Evolutionary conservation across 2,888 invertebrate species (phyloP).

Genomic region (Electrophaes corylata): DNA sequence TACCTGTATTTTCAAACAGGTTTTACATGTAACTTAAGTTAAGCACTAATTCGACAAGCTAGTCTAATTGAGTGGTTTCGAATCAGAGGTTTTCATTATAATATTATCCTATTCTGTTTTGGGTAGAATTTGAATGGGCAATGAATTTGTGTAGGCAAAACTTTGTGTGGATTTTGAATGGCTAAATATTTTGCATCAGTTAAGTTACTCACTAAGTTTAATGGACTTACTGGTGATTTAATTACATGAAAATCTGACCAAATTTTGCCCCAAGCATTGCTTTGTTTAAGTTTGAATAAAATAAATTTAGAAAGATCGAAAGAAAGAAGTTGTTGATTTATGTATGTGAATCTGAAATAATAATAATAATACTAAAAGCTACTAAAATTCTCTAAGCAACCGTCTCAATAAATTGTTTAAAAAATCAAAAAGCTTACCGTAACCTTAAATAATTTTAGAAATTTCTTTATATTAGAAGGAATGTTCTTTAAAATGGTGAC

Average conservation of each 20-base stretch:
- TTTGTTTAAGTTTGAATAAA: no score
- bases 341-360: no score
- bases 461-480: conserved; percentile 5
- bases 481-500: conserved; percentile 13
- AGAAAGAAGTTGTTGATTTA: no score
- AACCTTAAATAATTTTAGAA: background rate
- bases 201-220: background rate
- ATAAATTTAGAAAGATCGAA: no score
- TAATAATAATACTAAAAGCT: no score
- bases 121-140: conserved; percentile 9
- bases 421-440: background rate
- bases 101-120: conserved; percentile 16
- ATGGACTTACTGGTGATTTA: background rate
- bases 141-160: conserved; percentile 9
- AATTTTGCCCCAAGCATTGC: no score
- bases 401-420: background rate
- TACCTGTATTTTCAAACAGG: no score
- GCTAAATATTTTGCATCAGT: background rate
- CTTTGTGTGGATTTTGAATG: background rate
- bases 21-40: no score
- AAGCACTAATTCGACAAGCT: background rate
- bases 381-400: background rate
- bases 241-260: background rate
- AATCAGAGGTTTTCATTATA: conserved; percentile 13
- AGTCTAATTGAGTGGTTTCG: background rate